phyloP scores from a whole-genome alignment of 2,113 vertebrate species.

The Orthonyx spaldingii region DNA sequence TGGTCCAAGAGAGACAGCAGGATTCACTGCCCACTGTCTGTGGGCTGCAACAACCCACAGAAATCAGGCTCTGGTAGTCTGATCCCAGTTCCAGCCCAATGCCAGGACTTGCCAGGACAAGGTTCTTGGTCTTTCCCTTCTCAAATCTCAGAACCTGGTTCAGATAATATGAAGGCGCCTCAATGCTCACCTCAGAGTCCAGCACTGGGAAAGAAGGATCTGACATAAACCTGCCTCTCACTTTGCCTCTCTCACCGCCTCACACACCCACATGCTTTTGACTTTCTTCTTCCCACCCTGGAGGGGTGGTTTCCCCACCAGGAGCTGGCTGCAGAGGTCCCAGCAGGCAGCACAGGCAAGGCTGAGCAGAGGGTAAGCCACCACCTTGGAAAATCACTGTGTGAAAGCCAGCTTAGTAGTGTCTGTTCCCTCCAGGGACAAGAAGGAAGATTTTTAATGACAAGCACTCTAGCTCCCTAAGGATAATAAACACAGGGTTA shows the following conservation, averaged over 20 bases:
- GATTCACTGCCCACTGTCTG: not conserved
- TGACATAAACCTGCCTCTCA: not conserved
- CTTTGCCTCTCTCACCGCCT: not conserved
- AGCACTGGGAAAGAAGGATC: not conserved
- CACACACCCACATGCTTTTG: not conserved
- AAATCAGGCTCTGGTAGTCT: not conserved
- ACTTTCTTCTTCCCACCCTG: too few relatives aligned
- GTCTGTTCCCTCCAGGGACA: not conserved
- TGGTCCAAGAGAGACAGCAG: not conserved
- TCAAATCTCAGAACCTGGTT: not conserved
- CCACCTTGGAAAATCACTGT: not conserved
- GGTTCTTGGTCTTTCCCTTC: not conserved
- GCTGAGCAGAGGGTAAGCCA: not conserved
- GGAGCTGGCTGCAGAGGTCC: not conserved
- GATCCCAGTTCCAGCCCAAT: not conserved
- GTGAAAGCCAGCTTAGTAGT: not conserved
- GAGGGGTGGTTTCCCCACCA: not conserved
- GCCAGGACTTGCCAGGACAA: not conserved
- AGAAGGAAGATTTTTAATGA: slow-evolving; percentile 8
- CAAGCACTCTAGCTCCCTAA: slow-evolving; percentile 11
- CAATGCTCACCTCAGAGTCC: not conserved
- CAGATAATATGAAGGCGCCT: not conserved
- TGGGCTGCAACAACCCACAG: not conserved
- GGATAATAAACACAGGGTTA: not conserved
- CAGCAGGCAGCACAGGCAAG: not conserved